A percentile compares a stretch with the other conserved stretches of the same genome.
Conservation (phyloP, 2,888 invertebrate genomes). For the Platynereis dumerilii region DNA sequence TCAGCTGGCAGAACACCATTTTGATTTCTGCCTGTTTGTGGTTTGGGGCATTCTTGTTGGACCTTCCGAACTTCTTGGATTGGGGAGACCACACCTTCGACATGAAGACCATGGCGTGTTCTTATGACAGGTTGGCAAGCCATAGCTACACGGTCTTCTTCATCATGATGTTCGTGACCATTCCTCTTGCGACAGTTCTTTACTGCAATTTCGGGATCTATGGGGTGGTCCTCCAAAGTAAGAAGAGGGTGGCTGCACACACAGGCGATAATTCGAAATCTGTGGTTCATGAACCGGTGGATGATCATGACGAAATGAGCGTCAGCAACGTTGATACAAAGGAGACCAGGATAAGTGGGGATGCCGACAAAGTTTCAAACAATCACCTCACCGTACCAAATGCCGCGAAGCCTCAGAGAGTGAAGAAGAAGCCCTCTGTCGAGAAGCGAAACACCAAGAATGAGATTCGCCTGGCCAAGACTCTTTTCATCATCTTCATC, state of each 20-base stretch:
- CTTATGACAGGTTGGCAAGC: constrained; percentile 5
- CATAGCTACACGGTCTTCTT: constrained; percentile 9
- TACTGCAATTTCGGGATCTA: constrained; percentile 9
- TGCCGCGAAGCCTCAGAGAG: constrained; percentile 10
- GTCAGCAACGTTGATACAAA: neutral
- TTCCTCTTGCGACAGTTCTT: constrained; percentile 4
- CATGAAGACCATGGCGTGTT: constrained; percentile 14
- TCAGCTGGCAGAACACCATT: constrained; percentile 2
- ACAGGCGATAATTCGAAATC: neutral
- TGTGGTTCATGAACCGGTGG: neutral
- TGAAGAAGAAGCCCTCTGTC: no score
- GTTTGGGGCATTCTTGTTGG: constrained; percentile 1
- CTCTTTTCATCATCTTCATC: constrained; percentile 42
- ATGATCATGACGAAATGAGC: neutral
- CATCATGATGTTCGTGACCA: constrained; percentile 14
- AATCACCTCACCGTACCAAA: neutral
- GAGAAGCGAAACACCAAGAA: constrained; percentile 23
- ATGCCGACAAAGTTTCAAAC: neutral
- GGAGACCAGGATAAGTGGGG: neutral
- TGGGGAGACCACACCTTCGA: constrained; percentile 13
- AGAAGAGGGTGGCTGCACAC: constrained; percentile 6
- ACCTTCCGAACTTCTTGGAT: constrained; percentile 12
- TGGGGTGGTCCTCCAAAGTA: constrained; percentile 15
- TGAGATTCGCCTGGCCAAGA: constrained; percentile 41
- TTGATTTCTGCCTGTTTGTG: neutral